A percentile compares a stretch with the other conserved stretches of the same genome.
Evolutionary conservation across 2,113 vertebrate genomes (phyloP).

Genomic region (Cathartes aura): DNA sequence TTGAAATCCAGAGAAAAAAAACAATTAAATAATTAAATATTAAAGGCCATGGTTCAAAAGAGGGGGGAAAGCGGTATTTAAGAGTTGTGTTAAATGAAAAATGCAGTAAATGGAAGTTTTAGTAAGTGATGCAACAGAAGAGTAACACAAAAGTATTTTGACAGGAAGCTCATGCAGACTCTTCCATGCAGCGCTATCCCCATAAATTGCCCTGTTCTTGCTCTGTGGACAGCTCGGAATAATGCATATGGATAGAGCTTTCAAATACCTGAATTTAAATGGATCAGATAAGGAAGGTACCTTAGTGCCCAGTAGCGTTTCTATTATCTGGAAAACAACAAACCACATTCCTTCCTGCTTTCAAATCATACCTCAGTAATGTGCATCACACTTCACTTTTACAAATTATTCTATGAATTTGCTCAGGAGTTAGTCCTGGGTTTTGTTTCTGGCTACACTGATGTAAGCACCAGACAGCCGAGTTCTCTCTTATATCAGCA

Average conservation of each 20-base stretch:
- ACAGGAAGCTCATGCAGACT: conserved; percentile 80
- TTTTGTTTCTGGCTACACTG: conserved; percentile 16
- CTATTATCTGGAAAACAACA: conserved; percentile 59
- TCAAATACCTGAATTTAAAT: conserved; percentile 56
- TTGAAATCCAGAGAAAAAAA: conserved; percentile 63
- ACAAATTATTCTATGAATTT: not conserved
- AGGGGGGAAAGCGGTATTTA: conserved; percentile 45
- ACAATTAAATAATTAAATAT: conserved; percentile 77
- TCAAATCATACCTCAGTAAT: not conserved
- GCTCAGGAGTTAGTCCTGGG: conserved; percentile 2
- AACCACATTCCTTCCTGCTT: conserved; percentile 61
- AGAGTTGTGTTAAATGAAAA: conserved; percentile 65
- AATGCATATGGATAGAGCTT: conserved; percentile 6
- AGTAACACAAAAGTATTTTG: conserved; percentile 14
- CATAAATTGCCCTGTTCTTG: conserved; percentile 9
- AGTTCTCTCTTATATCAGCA: not conserved
- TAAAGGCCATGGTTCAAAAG: conserved; percentile 72
- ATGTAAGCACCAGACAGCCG: conserved; percentile 39
- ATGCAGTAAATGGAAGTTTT: conserved; percentile 46
- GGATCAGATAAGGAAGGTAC: conserved; percentile 59
- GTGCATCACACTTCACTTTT: conserved; percentile 29
- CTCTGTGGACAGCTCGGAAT: conserved; percentile 35
- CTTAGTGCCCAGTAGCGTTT: conserved; percentile 42
- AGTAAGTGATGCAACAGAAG: conserved; percentile 64
- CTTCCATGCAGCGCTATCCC: conserved; percentile 68